Conservation (phyloP, 2,797 vertebrate genomes). For the Mormyrops attenuatus region DNA sequence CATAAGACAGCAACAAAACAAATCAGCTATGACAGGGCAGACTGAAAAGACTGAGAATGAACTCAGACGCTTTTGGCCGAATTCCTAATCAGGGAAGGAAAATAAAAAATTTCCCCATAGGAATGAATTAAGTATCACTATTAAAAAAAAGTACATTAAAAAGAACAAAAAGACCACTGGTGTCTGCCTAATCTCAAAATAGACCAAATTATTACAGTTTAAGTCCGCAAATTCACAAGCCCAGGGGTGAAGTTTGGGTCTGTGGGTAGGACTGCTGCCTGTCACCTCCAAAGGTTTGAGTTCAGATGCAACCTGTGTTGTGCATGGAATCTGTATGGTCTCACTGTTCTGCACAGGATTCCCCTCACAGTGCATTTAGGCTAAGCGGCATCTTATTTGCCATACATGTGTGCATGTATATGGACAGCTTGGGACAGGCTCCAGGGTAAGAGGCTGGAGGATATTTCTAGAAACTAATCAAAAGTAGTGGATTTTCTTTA, state of each 20-base stretch:
- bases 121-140: neutral
- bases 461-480: neutral
- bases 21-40: conserved; percentile 10
- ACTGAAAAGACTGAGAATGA: neutral
- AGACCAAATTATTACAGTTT: neutral
- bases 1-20: conserved; percentile 13
- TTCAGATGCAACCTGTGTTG: neutral
- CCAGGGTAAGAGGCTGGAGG: neutral
- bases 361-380: neutral
- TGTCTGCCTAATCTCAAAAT: neutral
- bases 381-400: neutral
- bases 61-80: neutral
- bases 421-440: neutral
- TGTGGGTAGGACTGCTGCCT: neutral
- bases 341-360: neutral
- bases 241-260: neutral
- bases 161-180: neutral
- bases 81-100: neutral
- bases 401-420: neutral
- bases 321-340: neutral
- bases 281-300: neutral
- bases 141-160: neutral
- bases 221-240: neutral
- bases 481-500: neutral
- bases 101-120: neutral